These are phyloP conservation scores for Strix uralensis DNA, from an alignment of 2,113 vertebrate species.

Conservation along the genomic window DNA sequence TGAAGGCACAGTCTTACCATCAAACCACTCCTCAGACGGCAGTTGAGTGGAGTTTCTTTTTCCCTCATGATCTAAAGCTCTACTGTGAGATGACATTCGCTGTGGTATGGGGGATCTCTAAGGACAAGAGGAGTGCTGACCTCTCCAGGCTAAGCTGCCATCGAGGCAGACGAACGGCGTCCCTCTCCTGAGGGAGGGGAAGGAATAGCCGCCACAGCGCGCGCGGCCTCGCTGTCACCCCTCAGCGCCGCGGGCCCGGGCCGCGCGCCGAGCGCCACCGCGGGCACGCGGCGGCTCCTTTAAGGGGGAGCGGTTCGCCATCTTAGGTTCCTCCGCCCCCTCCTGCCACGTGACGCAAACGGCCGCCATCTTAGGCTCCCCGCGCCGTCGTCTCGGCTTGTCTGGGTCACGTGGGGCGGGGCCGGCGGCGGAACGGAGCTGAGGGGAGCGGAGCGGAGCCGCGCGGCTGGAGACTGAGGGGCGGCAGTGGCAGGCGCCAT, in stretches of 20 bases:
- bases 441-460: background rate
- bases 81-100: no score
- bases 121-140: background rate
- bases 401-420: background rate
- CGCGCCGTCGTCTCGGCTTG: background rate
- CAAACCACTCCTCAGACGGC: accelerated
- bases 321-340: conserved; percentile 48
- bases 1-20: background rate
- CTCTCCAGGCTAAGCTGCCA: accelerated
- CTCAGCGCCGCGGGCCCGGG: accelerated
- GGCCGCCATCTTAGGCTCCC: conserved; percentile 49
- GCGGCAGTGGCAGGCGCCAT: conserved; percentile 38
- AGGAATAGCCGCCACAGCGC: accelerated
- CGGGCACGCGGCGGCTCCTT: background rate
- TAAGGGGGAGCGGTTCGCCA: background rate
- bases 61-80: accelerated
- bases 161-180: accelerated
- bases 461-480: conserved; percentile 17
- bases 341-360: background rate
- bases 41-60: accelerated
- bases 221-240: accelerated
- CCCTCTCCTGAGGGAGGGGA: accelerated
- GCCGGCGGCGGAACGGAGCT: background rate
- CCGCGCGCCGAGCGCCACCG: no score
- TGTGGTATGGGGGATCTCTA: accelerated